Conservation (phyloP, 2,797 vertebrate species). For the Alcedo atthis region DNA sequence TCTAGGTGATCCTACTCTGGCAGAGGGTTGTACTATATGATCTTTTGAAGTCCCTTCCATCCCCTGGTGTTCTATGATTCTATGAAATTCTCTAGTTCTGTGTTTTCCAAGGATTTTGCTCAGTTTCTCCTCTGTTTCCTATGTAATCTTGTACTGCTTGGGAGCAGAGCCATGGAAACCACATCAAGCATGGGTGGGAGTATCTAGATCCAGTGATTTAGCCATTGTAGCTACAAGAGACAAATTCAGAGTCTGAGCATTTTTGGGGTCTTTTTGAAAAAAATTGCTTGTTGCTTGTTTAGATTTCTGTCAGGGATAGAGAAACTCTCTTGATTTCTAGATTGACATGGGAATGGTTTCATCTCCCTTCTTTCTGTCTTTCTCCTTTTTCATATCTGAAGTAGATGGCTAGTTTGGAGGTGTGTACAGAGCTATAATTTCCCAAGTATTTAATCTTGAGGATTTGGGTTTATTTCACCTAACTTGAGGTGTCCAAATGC, state of each 20-base stretch:
- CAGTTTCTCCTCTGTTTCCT: rapidly evolving
- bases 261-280: neutral
- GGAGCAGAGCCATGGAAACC: neutral
- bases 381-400: neutral
- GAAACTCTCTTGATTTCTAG: neutral
- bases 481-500: neutral
- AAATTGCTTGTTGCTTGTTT: neutral
- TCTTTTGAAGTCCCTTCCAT: no score
- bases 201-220: neutral
- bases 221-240: neutral
- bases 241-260: neutral
- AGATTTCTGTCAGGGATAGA: neutral
- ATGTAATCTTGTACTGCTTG: neutral
- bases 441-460: neutral
- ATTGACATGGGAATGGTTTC: neutral
- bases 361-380: neutral
- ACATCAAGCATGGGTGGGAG: neutral
- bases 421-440: neutral
- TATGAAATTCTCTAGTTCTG: neutral
- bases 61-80: no score
- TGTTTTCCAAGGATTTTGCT: neutral
- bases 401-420: neutral
- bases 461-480: neutral
- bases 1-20: no score
- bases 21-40: no score